Conservation (phyloP, 2,113 vertebrate species). For the Rhegmatorhina hoffmannsi region DNA sequence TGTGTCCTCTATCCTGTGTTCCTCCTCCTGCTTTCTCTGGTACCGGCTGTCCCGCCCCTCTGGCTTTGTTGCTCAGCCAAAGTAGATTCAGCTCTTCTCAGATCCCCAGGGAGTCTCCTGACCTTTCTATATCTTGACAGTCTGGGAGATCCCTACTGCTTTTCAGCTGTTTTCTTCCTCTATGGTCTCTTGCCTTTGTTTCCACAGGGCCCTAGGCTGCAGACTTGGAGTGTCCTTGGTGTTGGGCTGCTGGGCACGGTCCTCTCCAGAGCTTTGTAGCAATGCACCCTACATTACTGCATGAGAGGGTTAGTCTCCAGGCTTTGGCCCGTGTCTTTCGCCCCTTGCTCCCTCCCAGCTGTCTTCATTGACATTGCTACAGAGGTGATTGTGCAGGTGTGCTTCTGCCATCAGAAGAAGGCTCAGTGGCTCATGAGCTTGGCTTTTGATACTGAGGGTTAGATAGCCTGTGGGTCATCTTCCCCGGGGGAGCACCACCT, state of each 20-base stretch:
- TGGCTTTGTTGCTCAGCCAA: not conserved
- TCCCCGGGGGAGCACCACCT: not conserved
- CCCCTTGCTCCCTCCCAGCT: not conserved
- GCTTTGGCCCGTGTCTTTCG: not conserved
- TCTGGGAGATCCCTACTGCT: not conserved
- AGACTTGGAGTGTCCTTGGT: not conserved
- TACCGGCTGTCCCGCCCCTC: not conserved
- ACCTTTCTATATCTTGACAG: slow-evolving; percentile 19
- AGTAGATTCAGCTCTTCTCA: not conserved
- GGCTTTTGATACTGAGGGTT: not conserved
- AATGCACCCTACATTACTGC: not conserved
- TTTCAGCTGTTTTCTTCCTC: not conserved
- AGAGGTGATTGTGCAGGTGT: not conserved
- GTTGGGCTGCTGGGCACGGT: not conserved
- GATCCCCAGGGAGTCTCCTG: slow-evolving; percentile 13
- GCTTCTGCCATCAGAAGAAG: slow-evolving; percentile 7
- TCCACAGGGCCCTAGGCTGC: not conserved
- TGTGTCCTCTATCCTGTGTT: not conserved
- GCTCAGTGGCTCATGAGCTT: not conserved
- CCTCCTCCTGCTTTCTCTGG: not conserved
- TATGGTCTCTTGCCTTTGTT: rapidly evolving
- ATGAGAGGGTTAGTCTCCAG: not conserved
- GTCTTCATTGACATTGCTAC: not conserved
- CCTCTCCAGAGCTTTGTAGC: not conserved
- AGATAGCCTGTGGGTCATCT: not conserved